Conservation (phyloP, 1,140 invertebrate genomes). For the Drosophila setifemur region DNA sequence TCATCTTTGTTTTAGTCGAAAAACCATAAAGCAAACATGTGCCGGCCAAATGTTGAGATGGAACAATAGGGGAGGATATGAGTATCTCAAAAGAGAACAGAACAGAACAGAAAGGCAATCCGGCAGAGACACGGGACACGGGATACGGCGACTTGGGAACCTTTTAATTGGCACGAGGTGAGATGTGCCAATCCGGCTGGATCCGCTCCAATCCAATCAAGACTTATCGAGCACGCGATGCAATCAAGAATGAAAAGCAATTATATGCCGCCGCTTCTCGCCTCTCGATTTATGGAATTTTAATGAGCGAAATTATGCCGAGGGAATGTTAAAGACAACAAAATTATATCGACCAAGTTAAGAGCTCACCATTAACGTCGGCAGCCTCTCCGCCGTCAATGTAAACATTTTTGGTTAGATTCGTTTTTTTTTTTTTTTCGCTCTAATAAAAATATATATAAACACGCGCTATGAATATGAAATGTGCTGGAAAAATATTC, state of each 20-base stretch:
- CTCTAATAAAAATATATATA: constrained; percentile 29
- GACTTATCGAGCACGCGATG: constrained; percentile 39
- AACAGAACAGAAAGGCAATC: too few relatives aligned
- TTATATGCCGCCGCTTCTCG: constrained; percentile 20
- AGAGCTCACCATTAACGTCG: background rate
- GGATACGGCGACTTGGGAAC: constrained; percentile 17
- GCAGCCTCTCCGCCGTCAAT: background rate
- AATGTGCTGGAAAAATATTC: constrained; percentile 39
- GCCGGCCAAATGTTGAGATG: constrained; percentile 43
- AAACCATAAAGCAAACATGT: constrained; percentile 63
- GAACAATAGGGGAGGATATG: constrained; percentile 2
- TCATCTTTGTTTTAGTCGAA: constrained; percentile 60
- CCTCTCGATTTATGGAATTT: constrained; percentile 57
- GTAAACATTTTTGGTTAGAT: constrained; percentile 49
- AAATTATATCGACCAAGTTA: constrained; percentile 8
- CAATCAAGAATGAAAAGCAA: constrained; percentile 46
- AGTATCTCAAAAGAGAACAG: background rate
- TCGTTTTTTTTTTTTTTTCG: constrained; percentile 11
- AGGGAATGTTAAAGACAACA: constrained; percentile 9
- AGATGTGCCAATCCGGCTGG: background rate
- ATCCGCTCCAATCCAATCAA: constrained; percentile 25
- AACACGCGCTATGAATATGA: constrained; percentile 37
- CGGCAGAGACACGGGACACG: too few relatives aligned
- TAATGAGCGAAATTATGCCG: constrained; percentile 66
- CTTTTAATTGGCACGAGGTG: constrained; percentile 34